phyloP scores from a whole-genome alignment of 2,888 invertebrate species.

The Stegophylla sp. region DNA sequence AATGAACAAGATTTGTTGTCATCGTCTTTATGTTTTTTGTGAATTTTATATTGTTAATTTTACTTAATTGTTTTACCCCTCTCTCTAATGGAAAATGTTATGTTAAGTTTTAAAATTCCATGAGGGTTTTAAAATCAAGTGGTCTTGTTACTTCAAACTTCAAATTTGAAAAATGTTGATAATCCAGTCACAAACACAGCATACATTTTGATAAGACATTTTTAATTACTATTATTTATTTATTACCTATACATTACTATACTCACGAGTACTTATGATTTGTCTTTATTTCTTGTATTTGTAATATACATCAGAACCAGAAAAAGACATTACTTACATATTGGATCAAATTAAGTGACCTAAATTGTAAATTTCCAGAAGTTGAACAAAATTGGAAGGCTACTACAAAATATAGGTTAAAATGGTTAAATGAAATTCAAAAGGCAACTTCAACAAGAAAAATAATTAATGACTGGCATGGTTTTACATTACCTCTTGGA shows the following conservation, averaged over 20 bases:
- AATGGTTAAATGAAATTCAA: neutral
- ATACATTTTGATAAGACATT: neutral
- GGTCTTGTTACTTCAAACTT: neutral
- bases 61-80: too few species aligned
- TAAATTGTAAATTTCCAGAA: neutral
- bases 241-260: too few species aligned
- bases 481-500: conserved; percentile 2
- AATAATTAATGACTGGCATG: neutral
- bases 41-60: too few species aligned
- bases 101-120: neutral
- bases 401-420: neutral
- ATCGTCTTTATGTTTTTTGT: too few species aligned
- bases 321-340: neutral
- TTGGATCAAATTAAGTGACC: neutral
- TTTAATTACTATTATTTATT: neutral
- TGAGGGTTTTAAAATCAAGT: neutral
- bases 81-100: neutral
- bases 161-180: too few species aligned
- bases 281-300: neutral
- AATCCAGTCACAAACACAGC: neutral
- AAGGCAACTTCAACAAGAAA: neutral
- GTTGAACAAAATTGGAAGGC: neutral
- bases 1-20: too few species aligned
- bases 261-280: neutral
- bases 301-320: conserved; percentile 4